phyloP scores from a whole-genome alignment of 1,140 invertebrate species.

The Cherax destructor region DNA sequence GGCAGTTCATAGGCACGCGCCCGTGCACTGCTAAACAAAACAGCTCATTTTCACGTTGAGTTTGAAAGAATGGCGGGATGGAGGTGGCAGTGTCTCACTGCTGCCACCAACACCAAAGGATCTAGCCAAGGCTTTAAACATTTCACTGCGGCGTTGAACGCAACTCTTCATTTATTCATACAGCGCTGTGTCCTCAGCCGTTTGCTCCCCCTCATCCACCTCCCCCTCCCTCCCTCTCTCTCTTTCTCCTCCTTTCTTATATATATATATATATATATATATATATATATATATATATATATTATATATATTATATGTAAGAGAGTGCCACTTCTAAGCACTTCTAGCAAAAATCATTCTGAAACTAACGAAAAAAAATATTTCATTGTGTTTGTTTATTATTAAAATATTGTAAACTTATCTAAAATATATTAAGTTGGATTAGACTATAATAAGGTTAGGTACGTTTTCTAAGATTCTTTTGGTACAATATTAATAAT shows the following conservation, averaged over 20 bases:
- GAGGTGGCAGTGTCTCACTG: background rate
- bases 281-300: no score
- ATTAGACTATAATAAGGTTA: no score
- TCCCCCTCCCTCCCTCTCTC: background rate
- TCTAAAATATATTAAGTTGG: no score
- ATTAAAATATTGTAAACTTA: no score
- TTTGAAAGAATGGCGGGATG: background rate
- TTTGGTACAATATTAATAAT: no score
- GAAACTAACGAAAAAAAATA: no score
- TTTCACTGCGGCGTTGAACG: slow-evolving; percentile 31
- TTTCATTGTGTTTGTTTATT: no score
- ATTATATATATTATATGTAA: no score
- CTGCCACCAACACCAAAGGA: background rate
- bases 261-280: no score
- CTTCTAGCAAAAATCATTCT: no score
- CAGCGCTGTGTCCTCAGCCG: slow-evolving; percentile 10
- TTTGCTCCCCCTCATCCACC: background rate
- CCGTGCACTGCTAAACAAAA: background rate
- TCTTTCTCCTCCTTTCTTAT: background rate
- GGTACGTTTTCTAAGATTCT: no score
- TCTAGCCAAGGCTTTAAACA: slow-evolving; percentile 23
- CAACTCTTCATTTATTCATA: slow-evolving; percentile 28
- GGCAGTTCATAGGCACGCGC: background rate
- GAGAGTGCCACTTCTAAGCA: no score
- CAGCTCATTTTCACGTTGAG: background rate